Evolutionary conservation across 2,888 invertebrate species (phyloP), one percentile per base, ranked within the genome.

Genomic region (Rhimphoctona megacephalus): DNA sequence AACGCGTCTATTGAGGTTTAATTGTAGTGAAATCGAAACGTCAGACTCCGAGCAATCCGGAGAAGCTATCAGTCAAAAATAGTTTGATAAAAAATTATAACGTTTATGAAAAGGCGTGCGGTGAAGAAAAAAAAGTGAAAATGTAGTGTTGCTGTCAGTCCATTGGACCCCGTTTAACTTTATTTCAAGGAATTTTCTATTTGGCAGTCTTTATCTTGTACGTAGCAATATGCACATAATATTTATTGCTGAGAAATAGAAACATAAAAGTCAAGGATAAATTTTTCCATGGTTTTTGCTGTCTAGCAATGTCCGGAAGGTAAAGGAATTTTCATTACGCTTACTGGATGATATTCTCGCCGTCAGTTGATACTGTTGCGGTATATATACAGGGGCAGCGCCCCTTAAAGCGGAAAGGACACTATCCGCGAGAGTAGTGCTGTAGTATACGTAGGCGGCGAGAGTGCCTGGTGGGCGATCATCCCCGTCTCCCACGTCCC

Each of bases 391-490:
- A 89, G 30, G 90, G 90, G 85, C 90, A 90, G 89, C 89, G 91
- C 88, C 90, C 90, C 90, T 91, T 91, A 91, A 92, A 91, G 91
- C 85, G 82, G 88, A 91, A 89, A 87, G 90, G 85, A 89, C 85
- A 77, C 83, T 72, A 84, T 85, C 61, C 49, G 43, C 54, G 30
- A 72, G 81, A 78, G 81, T 46, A 52, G 46, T 43, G 69, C 46
- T 22, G 33, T 39, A 80, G 70, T 22, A 36, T 36, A 66, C 39
- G 39, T 39, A 39, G 39, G 39, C 39, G 33, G 11, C 67, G 22
- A 22, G 39, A 39, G 67, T 67, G 39, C 8, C 33, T 9, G 72
- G 72, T 72, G 72, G 72, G 72, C n/a, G 49, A 52, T 43, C 5
- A 30, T 30, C 70, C 46, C 46, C 70, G 67, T 67, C 39, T 39